phyloP scores from a whole-genome alignment of 2,113 vertebrate species.

The Neolamprologus cancellatus region DNA sequence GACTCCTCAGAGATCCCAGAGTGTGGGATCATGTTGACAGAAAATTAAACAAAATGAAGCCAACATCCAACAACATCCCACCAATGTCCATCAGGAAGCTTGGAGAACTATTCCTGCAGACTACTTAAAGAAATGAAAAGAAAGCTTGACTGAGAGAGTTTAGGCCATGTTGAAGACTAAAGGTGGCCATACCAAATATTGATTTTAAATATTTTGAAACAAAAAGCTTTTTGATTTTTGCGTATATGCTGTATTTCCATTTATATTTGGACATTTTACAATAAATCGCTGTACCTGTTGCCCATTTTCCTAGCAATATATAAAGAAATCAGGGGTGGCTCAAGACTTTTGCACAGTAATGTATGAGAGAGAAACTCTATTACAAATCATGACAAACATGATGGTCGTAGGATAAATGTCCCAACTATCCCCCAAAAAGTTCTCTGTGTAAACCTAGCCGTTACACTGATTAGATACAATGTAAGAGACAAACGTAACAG shows the following conservation, averaged over 20 bases:
- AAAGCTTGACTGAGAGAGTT: neutral
- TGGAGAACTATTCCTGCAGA: neutral
- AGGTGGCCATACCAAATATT: neutral
- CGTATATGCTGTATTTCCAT: neutral
- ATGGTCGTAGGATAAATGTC: neutral
- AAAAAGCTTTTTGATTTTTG: neutral
- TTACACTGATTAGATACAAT: neutral
- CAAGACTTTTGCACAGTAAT: neutral
- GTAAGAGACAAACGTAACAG: neutral
- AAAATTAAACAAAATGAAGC: neutral
- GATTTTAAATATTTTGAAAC: neutral
- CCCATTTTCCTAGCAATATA: neutral
- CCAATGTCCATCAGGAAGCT: no score
- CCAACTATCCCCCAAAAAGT: neutral
- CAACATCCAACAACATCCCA: neutral
- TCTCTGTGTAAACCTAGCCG: neutral
- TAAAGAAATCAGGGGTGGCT: neutral
- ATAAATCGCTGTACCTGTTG: neutral
- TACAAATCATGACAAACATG: neutral
- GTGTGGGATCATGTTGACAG: neutral
- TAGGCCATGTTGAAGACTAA: fast-evolving
- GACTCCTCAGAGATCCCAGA: fast-evolving
- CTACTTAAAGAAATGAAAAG: neutral
- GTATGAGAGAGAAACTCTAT: neutral
- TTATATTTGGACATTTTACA: neutral